A percentile compares a stretch with the other conserved stretches of the same genome.
Conservation (phyloP, 2,888 invertebrate genomes). For the Macaria notata region DNA sequence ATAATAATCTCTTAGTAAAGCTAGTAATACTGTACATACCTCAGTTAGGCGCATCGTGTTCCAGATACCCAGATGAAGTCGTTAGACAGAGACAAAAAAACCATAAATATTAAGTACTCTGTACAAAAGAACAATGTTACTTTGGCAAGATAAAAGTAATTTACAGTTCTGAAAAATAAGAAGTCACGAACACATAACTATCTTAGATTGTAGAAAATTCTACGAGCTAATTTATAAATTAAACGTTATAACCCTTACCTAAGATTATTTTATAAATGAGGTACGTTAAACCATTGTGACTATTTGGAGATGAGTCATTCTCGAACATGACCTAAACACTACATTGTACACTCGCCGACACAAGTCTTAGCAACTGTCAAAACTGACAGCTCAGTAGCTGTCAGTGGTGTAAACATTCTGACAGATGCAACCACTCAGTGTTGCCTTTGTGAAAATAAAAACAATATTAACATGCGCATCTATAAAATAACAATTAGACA, state of each 20-base stretch:
- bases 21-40: constrained; percentile 81
- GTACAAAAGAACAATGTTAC: constrained; percentile 57
- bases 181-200: constrained; percentile 43
- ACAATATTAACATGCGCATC: constrained; percentile 72
- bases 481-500: constrained; percentile 77
- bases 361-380: constrained; percentile 35
- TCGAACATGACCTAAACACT: constrained; percentile 45
- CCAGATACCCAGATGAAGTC: constrained; percentile 37
- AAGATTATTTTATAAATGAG: constrained; percentile 75
- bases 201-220: constrained; percentile 46
- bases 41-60: constrained; percentile 58
- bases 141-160: constrained; percentile 69
- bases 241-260: constrained; percentile 65
- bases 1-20: constrained; percentile 70
- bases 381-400: constrained; percentile 24
- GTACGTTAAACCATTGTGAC: constrained; percentile 80
- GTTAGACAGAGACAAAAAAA: constrained; percentile 43
- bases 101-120: constrained; percentile 51
- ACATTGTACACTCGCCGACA: constrained; percentile 46
- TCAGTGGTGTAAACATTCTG: constrained; percentile 28
- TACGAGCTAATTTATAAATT: constrained; percentile 58
- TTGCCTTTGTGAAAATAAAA: constrained; percentile 39
- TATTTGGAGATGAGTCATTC: constrained; percentile 60
- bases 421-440: constrained; percentile 32
- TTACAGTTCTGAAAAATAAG: constrained; percentile 40